Base-by-base conservation (phyloP, 2,113 vertebrate species). In the Trachemys scripta region DNA sequence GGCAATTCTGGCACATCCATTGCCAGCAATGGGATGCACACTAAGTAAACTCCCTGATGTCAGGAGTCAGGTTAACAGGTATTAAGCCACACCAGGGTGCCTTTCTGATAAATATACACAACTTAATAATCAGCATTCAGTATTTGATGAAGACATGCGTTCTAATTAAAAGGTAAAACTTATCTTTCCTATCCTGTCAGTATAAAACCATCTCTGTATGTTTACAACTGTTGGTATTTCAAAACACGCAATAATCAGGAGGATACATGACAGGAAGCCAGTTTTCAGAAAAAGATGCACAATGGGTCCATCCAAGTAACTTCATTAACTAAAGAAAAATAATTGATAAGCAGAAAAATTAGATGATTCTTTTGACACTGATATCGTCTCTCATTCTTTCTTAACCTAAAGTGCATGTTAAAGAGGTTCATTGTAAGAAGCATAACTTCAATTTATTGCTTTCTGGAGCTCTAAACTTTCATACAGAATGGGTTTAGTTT, bases 211-310 rank as follows among this genome's bases (percentile, higher is more conserved):
- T 35, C 72, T 89, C 93, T 94, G 51, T 82, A 94, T 96, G 97
- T 97, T 95, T 93, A 96, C 81, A 97, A 85, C 25, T 90, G 80
- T 95, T 84, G 54, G 49, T 78, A 95, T 94, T 97, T 98, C 99
- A 99, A 98, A 99, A 99, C 24, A 99, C 99, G 27, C 98, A 99
- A 93, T 99, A 99, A 94, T 99, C 99, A 51, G 98, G 97, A 42
- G 99, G 99, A 98, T 99, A 99, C 99, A 99, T 99, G 97, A 99
- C 98, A 62, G 99, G 99, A 65, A 99, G 99, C 99, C 99, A 99
- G 89, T 99, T 99, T 97, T 99, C 99, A 83, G 99, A 98, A 97
- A 99, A 99, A 97, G 98, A 98, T 75, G 99, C 98, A 96, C 99
- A 99, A 56, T 99, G 99, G 57, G 97, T 99, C 99, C 99, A 99